Evolutionary conservation across 2,888 invertebrate species (phyloP).

Genomic region (Napeogenes inachia): DNA sequence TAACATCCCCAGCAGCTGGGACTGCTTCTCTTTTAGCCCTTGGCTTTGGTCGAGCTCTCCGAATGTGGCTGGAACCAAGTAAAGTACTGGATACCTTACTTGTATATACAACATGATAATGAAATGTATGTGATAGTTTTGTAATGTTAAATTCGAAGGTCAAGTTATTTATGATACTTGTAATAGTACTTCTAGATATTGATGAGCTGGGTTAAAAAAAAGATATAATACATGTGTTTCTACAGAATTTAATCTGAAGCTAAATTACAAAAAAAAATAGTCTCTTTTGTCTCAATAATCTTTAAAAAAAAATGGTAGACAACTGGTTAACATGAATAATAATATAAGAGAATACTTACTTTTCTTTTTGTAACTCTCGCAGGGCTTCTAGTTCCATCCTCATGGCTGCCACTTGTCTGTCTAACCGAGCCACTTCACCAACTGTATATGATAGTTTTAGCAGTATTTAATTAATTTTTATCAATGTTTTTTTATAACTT

Average conservation of each 20-base stretch:
- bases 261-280: no score
- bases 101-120: constrained; percentile 2
- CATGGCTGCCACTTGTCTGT: constrained; percentile 65
- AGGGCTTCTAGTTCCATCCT: constrained; percentile 62
- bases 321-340: no score
- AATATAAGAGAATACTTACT: constrained; percentile 40
- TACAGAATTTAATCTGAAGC: no score
- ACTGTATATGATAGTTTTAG: constrained; percentile 45
- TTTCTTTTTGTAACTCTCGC: constrained; percentile 66
- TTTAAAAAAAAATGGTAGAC: no score
- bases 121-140: not conserved
- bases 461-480: not conserved
- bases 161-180: no score
- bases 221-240: no score
- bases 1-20: constrained; percentile 42
- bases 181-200: no score
- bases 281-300: not conserved
- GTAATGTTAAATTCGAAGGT: no score
- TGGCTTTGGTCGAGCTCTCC: constrained; percentile 46
- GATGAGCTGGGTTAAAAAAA: no score
- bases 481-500: not conserved
- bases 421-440: constrained; percentile 62
- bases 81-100: constrained; percentile 1
- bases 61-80: constrained; percentile 2
- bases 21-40: constrained; percentile 37